Evolutionary conservation across 1,140 invertebrate genomes (phyloP), one percentile per base, ranked within the genome.

Genomic region (Gonioctena quinquepunctata): DNA sequence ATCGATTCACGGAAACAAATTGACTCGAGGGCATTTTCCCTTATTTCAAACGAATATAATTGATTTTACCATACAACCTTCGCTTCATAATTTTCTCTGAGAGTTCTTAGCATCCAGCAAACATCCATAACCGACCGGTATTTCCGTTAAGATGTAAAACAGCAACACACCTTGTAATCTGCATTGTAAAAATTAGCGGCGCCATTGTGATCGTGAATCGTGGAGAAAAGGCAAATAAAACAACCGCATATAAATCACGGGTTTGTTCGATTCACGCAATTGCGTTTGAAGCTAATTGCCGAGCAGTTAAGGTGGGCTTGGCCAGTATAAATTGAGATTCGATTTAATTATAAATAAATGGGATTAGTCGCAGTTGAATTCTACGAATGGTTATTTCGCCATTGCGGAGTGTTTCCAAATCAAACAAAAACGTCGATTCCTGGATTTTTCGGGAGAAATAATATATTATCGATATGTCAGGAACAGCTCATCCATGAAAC

Each of bases 291-390:
- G 18, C 22, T 56, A 56, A 56, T 56, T 56, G 52, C 22, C 11
- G 18, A n/a, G 18, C 18, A 19, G 18, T 23, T 21, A 18, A 19
- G 18, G 18, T n/a, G 16, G 52, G 52, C 11, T 19, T 21, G 19
- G 18, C n/a, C 13, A 13, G n/a, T n/a, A 56, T 11, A 18, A 56
- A 56, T 56, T 56, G 52, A 23, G 22, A 56, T 21, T 56, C 18
- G 22, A 56, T 56, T 56, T 23, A 56, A 56, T 56, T 56, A n/a
- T 42, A n/a, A 42, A 42, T 42, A 42, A 42, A 42, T 56, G 19
- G n/a, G n/a, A n/a, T n/a, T n/a, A n/a, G n/a, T n/a, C n/a, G n/a
- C n/a, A n/a, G n/a, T n/a, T n/a, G n/a, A n/a, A n/a, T n/a, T n/a
- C n/a, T n/a, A n/a, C n/a, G n/a, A n/a, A n/a, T n/a, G n/a, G n/a